Evolutionary conservation across 2,113 vertebrate species (phyloP), one percentile per base, ranked within the genome.

Genomic region (Strigops habroptila): DNA sequence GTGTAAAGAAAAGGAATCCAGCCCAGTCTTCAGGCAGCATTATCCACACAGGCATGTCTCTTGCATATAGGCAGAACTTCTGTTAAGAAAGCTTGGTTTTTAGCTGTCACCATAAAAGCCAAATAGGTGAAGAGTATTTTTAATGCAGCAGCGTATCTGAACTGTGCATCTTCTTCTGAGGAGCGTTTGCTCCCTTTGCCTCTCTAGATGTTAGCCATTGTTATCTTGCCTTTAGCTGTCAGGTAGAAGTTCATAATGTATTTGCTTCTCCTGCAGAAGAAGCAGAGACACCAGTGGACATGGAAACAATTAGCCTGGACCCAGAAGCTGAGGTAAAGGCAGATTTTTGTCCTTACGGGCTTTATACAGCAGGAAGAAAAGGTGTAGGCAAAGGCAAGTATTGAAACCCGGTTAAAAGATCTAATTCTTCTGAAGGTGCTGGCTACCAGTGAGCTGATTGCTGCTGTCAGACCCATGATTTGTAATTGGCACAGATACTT

Each of bases 271-370:
- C 86, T 95, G 37, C 97, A 99, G 99, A 94, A 96, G 99, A 99
- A 90, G 98, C 98, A 51, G 99, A 99, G 96, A 98, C 98, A 22
- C 99, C 99, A 30, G 99, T 99, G 96, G 99, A 99, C 92, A 99
- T 99, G 98, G 99, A 99, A 63, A 98, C 99, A 12, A 99, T 99
- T 95, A 99, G 82, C 78, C 96, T 99, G 97, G 99, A 99, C 94
- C 98, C 98, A 85, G 99, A 99, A 46, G 99, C 99, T 91, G 99
- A 99, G 99, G 99, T 99, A 96, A 98, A 87, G 62, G 62, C 74
- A 92, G 62, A 59, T 86, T 95, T 96, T 93, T 96, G 69, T 88
- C 82, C 81, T 94, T 88, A 53, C 0, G 18, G 52, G 71, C 57
- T 92, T 96, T 81, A 44, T 74, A 52, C 33, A 3, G 55, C 7